A percentile compares a stretch with the other conserved stretches of the same genome.
Evolutionary conservation across 2,797 vertebrate species (phyloP).

Genomic region (Percopsis omiscomaycus): DNA sequence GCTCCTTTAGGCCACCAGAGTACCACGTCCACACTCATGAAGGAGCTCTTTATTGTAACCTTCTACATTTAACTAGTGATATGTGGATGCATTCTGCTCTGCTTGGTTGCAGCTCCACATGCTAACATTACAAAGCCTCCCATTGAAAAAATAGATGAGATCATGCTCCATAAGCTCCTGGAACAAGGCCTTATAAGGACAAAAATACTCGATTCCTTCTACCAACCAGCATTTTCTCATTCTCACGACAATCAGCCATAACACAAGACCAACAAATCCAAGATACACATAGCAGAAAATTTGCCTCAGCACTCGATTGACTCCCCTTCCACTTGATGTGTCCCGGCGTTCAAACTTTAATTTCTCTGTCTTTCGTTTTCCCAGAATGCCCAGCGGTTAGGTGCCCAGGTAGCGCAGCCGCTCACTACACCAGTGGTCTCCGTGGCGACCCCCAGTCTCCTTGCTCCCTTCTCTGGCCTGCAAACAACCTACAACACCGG

Average conservation of each 20-base stretch:
- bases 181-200: constrained; percentile 57
- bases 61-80: constrained; percentile 4
- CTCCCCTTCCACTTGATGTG: constrained; percentile 7
- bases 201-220: constrained; percentile 27
- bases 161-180: constrained; percentile 45
- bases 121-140: constrained; percentile 56
- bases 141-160: constrained; percentile 53
- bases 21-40: too few relatives aligned
- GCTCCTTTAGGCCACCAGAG: too few relatives aligned
- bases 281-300: background rate
- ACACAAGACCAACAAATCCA: constrained; percentile 16
- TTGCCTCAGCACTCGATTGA: background rate
- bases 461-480: constrained; percentile 94
- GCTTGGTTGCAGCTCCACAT: constrained; percentile 46
- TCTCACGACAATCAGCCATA: constrained; percentile 35
- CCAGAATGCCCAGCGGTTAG: constrained; percentile 91
- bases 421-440: constrained; percentile 95
- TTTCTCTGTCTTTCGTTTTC: constrained; percentile 49
- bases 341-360: constrained; percentile 7
- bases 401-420: constrained; percentile 87
- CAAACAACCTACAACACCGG: constrained; percentile 95
- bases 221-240: constrained; percentile 30
- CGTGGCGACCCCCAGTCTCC: constrained; percentile 93
- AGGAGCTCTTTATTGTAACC: too few relatives aligned
- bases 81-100: constrained; percentile 38